Evolutionary conservation across 2,113 vertebrate genomes (phyloP).

Genomic region (Sorex fumeus): DNA sequence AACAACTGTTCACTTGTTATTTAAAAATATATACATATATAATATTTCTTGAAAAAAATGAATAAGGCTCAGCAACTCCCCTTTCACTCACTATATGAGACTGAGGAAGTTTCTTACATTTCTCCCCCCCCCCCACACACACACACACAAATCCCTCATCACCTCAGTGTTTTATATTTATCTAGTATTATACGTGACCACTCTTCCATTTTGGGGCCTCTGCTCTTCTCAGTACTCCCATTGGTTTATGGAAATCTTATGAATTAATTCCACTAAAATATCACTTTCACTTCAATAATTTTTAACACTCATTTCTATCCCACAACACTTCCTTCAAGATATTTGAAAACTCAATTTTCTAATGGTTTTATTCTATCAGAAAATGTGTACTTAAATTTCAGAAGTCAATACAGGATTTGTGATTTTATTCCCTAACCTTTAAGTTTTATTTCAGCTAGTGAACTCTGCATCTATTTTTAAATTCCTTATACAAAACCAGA

Average conservation of each 20-base stretch:
- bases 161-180: too few relatives aligned
- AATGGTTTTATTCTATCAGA: background rate
- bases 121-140: too few relatives aligned
- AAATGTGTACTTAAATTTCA: background rate
- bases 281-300: background rate
- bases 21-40: background rate
- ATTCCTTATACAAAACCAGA: background rate
- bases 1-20: background rate
- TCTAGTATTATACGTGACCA: too few relatives aligned
- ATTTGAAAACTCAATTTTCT: conserved; percentile 1
- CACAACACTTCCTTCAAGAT: background rate
- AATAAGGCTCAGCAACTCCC: conserved; percentile 8
- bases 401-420: background rate
- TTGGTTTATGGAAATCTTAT: background rate
- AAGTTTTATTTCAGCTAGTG: background rate
- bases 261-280: background rate
- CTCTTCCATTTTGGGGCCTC: background rate
- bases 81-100: background rate
- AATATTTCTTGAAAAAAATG: conserved; percentile 37
- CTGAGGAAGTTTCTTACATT: background rate
- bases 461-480: background rate
- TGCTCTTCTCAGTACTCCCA: background rate
- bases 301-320: background rate
- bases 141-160: too few relatives aligned
- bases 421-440: background rate